Conservation (phyloP, 2,888 invertebrate genomes). For the Fragum fragum region DNA sequence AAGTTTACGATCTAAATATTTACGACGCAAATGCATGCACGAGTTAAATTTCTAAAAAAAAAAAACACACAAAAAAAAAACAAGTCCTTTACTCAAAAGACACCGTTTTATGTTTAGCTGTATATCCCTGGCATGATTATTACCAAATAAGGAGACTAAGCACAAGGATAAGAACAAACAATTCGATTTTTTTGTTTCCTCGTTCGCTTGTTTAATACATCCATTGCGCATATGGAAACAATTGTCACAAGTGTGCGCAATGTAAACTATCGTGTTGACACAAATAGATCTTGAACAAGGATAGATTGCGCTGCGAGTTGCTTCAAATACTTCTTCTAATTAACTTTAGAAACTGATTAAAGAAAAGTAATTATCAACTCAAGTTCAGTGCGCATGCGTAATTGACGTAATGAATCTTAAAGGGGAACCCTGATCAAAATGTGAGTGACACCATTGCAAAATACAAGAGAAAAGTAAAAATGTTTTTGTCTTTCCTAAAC, state of each 20-base stretch:
- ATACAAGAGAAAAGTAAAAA: constrained; percentile 20
- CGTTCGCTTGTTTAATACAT: too few species aligned
- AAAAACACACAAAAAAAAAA: too few species aligned
- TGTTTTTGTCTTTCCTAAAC: constrained; percentile 9
- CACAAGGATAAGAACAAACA: too few species aligned
- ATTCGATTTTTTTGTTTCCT: too few species aligned
- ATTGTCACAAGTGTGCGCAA: constrained; percentile 5
- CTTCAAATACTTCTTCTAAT: constrained; percentile 59
- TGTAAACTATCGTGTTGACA: constrained; percentile 21
- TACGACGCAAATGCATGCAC: too few species aligned
- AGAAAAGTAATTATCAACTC: constrained; percentile 64
- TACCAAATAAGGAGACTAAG: too few species aligned
- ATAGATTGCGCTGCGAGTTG: constrained; percentile 39
- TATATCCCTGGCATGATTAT: too few species aligned
- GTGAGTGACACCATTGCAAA: constrained; percentile 39
- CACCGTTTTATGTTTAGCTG: too few species aligned
- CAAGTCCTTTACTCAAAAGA: too few species aligned
- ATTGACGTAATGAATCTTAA: constrained; percentile 61
- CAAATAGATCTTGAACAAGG: constrained; percentile 44
- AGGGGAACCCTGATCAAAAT: constrained; percentile 53
- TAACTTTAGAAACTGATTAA: constrained; percentile 66
- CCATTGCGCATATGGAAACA: too few species aligned
- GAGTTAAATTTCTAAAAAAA: too few species aligned
- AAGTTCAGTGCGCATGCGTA: constrained; percentile 62
- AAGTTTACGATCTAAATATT: too few species aligned